A percentile compares a stretch with the other conserved stretches of the same genome.
Evolutionary conservation across 2,888 invertebrate genomes (phyloP).

Genomic region (Drosophila kanekoi): DNA sequence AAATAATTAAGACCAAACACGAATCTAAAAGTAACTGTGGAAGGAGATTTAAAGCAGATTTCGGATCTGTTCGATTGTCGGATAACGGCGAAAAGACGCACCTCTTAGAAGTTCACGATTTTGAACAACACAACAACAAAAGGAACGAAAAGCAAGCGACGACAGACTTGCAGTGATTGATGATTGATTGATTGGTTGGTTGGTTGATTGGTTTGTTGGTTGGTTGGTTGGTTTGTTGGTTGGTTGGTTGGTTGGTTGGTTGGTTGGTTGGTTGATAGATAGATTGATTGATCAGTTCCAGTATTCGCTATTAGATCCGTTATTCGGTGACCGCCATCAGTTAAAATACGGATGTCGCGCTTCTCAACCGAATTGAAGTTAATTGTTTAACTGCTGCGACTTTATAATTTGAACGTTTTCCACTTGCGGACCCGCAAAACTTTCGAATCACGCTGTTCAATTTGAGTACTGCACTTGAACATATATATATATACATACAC

Average conservation of each 20-base stretch:
- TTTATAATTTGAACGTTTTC: slow-evolving; percentile 60
- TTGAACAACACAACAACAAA: slow-evolving; percentile 26
- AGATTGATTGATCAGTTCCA: slow-evolving; percentile 9
- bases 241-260: slow-evolving; percentile 5
- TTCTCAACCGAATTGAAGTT: slow-evolving; percentile 6
- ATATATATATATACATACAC: slow-evolving; percentile 10
- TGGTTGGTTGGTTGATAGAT: slow-evolving; percentile 5
- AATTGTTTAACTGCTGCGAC: slow-evolving; percentile 30
- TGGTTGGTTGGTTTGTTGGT: slow-evolving; percentile 5
- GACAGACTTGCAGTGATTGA: slow-evolving; percentile 2
- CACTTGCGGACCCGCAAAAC: slow-evolving; percentile 50
- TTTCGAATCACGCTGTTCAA: slow-evolving; percentile 46
- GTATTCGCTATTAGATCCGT: slow-evolving; percentile 1
- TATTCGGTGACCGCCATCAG: background rate
- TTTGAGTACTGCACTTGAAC: slow-evolving; percentile 36
- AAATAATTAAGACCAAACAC: slow-evolving; percentile 28
- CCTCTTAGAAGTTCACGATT: slow-evolving; percentile 40
- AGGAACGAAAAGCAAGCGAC: slow-evolving; percentile 14
- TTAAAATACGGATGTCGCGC: background rate
- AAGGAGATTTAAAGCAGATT: background rate
- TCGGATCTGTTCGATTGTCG: no score
- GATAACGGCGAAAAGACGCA: slow-evolving; percentile 1
- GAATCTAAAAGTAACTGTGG: slow-evolving; percentile 46
- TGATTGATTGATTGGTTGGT: slow-evolving; percentile 2
- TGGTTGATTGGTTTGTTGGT: slow-evolving; percentile 18